phyloP scores from a whole-genome alignment of 1,140 invertebrate genomes.

The Dendrolimus punctatus region DNA sequence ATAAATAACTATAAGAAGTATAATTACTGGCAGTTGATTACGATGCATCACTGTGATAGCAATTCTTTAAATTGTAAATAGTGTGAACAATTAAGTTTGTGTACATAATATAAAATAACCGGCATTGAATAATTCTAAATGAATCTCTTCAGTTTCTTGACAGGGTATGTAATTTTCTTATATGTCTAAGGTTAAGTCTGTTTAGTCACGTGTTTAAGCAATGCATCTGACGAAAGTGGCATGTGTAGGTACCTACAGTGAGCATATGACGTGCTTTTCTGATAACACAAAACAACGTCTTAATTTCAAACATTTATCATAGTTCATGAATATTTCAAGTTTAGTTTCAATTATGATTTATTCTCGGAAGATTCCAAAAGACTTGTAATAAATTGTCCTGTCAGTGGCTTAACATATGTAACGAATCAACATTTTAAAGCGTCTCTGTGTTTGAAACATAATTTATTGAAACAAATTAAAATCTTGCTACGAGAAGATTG shows the following conservation, averaged over 20 bases:
- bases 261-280: no score
- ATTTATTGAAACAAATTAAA: constrained; percentile 12
- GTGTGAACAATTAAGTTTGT: not conserved
- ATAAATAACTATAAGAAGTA: constrained; percentile 18
- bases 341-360: constrained; percentile 9
- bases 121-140: constrained; percentile 4
- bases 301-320: constrained; percentile 5
- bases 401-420: constrained; percentile 2
- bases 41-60: constrained; percentile 14
- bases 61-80: constrained; percentile 9
- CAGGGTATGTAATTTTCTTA: constrained; percentile 9
- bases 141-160: constrained; percentile 8
- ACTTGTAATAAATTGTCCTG: constrained; percentile 10
- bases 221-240: no score
- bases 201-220: no score
- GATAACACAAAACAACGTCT: not conserved
- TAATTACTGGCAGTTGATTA: constrained; percentile 17
- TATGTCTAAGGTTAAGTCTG: no score
- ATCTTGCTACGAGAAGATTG: constrained; percentile 2
- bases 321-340: constrained; percentile 2
- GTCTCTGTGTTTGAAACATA: constrained; percentile 11
- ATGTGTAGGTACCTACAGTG: no score
- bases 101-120: no score
- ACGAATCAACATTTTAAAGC: constrained; percentile 7
- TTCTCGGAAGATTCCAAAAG: constrained; percentile 8